phyloP scores from a whole-genome alignment of 2,888 invertebrate species.

The Pycnomerus fuliginosus region DNA sequence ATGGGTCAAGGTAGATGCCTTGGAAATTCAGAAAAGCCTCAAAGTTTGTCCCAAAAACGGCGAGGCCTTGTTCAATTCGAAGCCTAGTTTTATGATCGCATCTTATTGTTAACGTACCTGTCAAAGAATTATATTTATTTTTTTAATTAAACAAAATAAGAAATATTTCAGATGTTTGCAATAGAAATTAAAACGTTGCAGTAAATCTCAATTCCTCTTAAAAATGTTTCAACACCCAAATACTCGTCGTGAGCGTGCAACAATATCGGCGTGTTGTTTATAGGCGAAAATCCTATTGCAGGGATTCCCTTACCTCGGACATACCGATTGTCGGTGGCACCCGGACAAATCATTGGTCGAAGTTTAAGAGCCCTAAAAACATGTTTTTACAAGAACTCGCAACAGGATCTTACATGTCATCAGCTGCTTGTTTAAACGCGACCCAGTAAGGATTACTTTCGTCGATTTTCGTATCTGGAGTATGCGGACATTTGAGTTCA shows the following conservation, averaged over 20 bases:
- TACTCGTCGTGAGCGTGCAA: conserved; percentile 90
- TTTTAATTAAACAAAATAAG: conserved; percentile 1
- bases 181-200: conserved; percentile 52
- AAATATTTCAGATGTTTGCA: no score
- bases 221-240: conserved; percentile 71
- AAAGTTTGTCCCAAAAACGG: conserved; percentile 69
- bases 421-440: conserved; percentile 57
- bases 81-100: conserved; percentile 55
- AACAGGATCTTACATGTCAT: conserved; percentile 53
- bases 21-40: conserved; percentile 71
- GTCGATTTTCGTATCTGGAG: conserved; percentile 56
- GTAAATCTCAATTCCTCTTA: conserved; percentile 80
- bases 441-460: conserved; percentile 61
- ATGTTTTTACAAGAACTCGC: neutral
- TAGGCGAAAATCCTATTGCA: conserved; percentile 89
- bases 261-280: conserved; percentile 78
- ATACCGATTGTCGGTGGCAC: conserved; percentile 87
- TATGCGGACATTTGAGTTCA: conserved; percentile 55
- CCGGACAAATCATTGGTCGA: conserved; percentile 78
- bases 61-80: conserved; percentile 66
- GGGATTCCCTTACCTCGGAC: conserved; percentile 75
- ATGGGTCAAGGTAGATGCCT: conserved; percentile 68
- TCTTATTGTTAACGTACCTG: conserved; percentile 42
- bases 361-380: conserved; percentile 63
- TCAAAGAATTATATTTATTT: conserved; percentile 4